These are phyloP conservation scores for Callosobruchus maculatus DNA, from an alignment of 2,888 invertebrate genomes.

Conservation along the genomic window DNA sequence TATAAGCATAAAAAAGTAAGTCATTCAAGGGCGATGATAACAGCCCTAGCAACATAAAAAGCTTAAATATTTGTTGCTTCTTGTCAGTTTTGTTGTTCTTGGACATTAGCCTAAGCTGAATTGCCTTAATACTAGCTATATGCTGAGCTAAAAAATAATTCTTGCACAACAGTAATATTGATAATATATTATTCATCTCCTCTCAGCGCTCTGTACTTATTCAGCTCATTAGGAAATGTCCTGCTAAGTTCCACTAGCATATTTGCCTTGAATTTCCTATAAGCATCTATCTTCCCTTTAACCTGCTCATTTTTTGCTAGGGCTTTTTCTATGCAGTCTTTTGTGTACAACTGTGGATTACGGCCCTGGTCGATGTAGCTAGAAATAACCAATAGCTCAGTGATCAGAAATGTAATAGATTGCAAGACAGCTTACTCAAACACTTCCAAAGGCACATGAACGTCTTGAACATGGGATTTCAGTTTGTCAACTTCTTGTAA, in stretches of 20 bases:
- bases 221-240: conserved; percentile 94
- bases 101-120: too few species aligned
- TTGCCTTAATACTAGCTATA: too few species aligned
- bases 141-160: too few species aligned
- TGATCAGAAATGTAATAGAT: too few species aligned
- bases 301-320: conserved; percentile 96
- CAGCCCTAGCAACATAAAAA: too few species aligned
- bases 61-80: too few species aligned
- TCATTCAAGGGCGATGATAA: too few species aligned
- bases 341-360: conserved; percentile 97
- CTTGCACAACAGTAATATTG: neutral
- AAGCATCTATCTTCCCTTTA: conserved; percentile 97
- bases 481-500: conserved; percentile 94
- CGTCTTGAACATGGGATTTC: conserved; percentile 89
- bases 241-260: conserved; percentile 86
- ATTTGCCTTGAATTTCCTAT: conserved; percentile 91
- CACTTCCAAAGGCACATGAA: conserved; percentile 96
- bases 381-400: too few species aligned
- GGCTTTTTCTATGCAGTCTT: conserved; percentile 98
- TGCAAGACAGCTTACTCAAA: conserved; percentile 98
- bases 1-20: too few species aligned
- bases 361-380: conserved; percentile 97
- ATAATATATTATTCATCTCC: conserved; percentile 60
- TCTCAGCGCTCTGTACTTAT: conserved; percentile 89
- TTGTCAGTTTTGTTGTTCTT: too few species aligned